These are phyloP conservation scores for Trialeurodes vaporariorum DNA, from an alignment of 1,140 invertebrate genomes.

Conservation along the genomic window DNA sequence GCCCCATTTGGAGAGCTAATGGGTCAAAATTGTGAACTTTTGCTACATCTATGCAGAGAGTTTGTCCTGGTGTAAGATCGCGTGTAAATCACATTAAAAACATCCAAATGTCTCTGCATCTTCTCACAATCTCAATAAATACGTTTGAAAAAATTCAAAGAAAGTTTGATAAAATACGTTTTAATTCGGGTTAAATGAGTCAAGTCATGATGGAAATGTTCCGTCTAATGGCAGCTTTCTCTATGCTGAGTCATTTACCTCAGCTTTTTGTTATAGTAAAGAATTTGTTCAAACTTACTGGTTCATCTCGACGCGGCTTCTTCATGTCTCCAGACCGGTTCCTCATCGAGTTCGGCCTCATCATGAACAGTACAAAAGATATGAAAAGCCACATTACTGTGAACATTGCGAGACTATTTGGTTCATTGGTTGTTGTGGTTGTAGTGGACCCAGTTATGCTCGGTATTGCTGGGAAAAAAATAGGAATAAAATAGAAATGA, in stretches of 20 bases:
- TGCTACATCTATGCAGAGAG: too few relatives aligned
- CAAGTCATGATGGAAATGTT: too few relatives aligned
- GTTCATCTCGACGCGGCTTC: neutral
- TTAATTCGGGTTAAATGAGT: too few relatives aligned
- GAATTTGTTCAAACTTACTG: neutral
- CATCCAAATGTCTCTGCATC: neutral
- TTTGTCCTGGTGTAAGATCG: too few relatives aligned
- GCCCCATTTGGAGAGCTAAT: too few relatives aligned
- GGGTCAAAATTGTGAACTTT: too few relatives aligned
- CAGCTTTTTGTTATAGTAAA: too few relatives aligned
- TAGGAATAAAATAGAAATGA: too few relatives aligned
- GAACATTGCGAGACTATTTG: conserved; percentile 18
- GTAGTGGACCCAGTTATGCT: conserved; percentile 10
- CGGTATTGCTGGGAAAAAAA: conserved; percentile 10
- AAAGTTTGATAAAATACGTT: neutral
- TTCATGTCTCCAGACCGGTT: neutral
- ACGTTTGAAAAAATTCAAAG: neutral
- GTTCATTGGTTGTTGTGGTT: conserved; percentile 6
- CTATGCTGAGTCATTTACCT: too few relatives aligned
- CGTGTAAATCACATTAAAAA: too few relatives aligned
- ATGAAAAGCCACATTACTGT: conserved; percentile 19
- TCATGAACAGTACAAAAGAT: conserved; percentile 18
- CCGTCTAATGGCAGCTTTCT: too few relatives aligned
- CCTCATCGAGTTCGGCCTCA: conserved; percentile 15
- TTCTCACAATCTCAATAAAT: neutral